Percentiles rank a stretch among this genome's conserved stretches.
These are phyloP conservation scores for Synanthedon vespiformis DNA, from an alignment of 2,888 invertebrate species.

Conservation along the genomic window DNA sequence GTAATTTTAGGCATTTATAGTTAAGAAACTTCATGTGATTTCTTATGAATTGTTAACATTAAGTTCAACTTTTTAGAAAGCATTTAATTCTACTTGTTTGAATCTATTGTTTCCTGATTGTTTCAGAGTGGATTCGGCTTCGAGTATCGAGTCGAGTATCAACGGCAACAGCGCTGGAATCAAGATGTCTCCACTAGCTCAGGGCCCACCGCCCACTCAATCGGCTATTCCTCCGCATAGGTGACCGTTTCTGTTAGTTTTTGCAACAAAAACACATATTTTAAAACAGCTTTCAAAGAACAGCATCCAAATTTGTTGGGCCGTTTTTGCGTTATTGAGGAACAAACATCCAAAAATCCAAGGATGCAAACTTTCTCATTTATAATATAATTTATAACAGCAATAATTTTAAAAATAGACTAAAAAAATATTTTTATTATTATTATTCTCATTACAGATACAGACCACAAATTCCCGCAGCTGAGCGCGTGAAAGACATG, in stretches of 20 bases:
- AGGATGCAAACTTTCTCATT: too few species aligned
- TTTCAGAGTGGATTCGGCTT: slow-evolving; percentile 66
- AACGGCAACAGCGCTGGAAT: slow-evolving; percentile 68
- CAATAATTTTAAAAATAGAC: too few species aligned
- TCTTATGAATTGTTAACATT: not conserved
- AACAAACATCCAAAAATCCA: too few species aligned
- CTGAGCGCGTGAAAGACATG: slow-evolving; percentile 69
- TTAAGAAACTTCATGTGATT: too few species aligned
- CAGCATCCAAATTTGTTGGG: too few species aligned
- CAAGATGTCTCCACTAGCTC: slow-evolving; percentile 59
- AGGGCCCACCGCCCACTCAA: slow-evolving; percentile 23
- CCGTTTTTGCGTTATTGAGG: too few species aligned
- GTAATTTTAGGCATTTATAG: too few species aligned
- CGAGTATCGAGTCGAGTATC: slow-evolving; percentile 72
- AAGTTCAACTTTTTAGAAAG: not conserved
- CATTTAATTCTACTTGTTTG: not conserved
- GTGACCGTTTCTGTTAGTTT: slow-evolving; percentile 15
- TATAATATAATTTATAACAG: too few species aligned
- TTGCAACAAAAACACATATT: too few species aligned
- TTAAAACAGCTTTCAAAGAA: too few species aligned
- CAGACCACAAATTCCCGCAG: slow-evolving; percentile 57
- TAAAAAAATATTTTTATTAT: not conserved
- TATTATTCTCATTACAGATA: slow-evolving; percentile 34
- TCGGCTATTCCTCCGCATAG: slow-evolving; percentile 47
- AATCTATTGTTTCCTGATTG: slow-evolving; percentile 14